A percentile compares a stretch with the other conserved stretches of the same genome.
These are phyloP conservation scores for Phthorimaea operculella DNA, from an alignment of 1,140 invertebrate genomes.

Conservation along the genomic window DNA sequence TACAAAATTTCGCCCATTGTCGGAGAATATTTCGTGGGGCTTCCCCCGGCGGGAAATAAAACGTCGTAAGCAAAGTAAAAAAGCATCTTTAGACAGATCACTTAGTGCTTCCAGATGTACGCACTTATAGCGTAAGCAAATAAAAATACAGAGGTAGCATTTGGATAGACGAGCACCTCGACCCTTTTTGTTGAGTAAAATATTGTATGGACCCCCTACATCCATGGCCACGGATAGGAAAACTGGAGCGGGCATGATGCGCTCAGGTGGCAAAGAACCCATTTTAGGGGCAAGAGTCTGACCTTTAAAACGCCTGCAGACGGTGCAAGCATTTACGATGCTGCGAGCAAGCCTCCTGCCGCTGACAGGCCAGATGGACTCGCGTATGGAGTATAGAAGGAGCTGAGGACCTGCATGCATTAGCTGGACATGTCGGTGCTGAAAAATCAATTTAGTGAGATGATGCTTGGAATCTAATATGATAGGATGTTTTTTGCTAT, in stretches of 20 bases:
- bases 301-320: not conserved
- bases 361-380: not conserved
- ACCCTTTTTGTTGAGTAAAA: not conserved
- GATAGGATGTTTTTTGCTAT: not conserved
- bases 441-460: not conserved
- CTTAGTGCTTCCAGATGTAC: constrained; percentile 21
- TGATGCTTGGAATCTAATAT: not conserved
- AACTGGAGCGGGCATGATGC: too few species aligned
- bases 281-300: not conserved
- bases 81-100: constrained; percentile 18
- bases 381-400: not conserved
- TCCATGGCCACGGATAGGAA: too few species aligned
- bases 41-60: constrained; percentile 19
- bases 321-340: not conserved
- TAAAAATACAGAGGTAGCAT: constrained; percentile 1
- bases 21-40: constrained; percentile 15
- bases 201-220: too few species aligned
- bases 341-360: not conserved
- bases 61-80: constrained; percentile 14
- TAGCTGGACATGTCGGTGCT: not conserved
- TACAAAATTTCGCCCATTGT: constrained; percentile 15
- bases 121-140: not conserved
- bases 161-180: not conserved
- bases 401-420: not conserved
- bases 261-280: not conserved